Evolutionary conservation across 2,888 invertebrate species (phyloP).

Genomic region (Trichogramma evanescens): DNA sequence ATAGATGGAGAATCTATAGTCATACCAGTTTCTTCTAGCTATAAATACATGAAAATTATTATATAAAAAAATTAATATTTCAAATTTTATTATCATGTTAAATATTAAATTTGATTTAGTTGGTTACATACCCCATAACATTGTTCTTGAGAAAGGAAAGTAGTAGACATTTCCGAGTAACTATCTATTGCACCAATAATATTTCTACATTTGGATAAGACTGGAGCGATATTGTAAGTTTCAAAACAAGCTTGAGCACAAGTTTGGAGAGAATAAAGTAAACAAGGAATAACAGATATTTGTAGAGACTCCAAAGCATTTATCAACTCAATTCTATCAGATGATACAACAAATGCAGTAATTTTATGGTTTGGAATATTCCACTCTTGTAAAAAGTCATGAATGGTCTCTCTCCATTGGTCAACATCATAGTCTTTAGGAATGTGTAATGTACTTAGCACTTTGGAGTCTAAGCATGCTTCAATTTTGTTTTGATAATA

Average conservation of each 20-base stretch:
- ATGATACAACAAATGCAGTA: constrained; percentile 46
- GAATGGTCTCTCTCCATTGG: constrained; percentile 44
- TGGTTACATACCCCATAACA: constrained; percentile 32
- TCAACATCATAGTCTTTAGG: constrained; percentile 41
- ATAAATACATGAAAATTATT: constrained; percentile 10
- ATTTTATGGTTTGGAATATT: constrained; percentile 44
- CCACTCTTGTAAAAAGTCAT: constrained; percentile 46
- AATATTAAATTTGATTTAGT: constrained; percentile 1
- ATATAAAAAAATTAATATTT: not conserved
- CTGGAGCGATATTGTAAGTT: constrained; percentile 38
- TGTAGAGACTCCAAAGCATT: constrained; percentile 38
- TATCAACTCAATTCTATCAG: constrained; percentile 38
- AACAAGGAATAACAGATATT: constrained; percentile 46
- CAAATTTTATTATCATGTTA: not conserved
- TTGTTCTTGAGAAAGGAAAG: constrained; percentile 44
- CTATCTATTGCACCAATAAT: constrained; percentile 42
- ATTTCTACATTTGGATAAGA: constrained; percentile 45
- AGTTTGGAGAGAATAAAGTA: constrained; percentile 46
- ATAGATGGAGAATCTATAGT: constrained; percentile 43
- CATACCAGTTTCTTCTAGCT: constrained; percentile 41
- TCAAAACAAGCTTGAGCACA: constrained; percentile 47
- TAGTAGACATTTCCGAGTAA: constrained; percentile 37
- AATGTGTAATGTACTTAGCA: constrained; percentile 46
- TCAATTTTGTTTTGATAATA: constrained; percentile 46
- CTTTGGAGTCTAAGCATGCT: constrained; percentile 43